Conservation (phyloP, 2,113 vertebrate genomes). For the Casuarius casuarius region DNA sequence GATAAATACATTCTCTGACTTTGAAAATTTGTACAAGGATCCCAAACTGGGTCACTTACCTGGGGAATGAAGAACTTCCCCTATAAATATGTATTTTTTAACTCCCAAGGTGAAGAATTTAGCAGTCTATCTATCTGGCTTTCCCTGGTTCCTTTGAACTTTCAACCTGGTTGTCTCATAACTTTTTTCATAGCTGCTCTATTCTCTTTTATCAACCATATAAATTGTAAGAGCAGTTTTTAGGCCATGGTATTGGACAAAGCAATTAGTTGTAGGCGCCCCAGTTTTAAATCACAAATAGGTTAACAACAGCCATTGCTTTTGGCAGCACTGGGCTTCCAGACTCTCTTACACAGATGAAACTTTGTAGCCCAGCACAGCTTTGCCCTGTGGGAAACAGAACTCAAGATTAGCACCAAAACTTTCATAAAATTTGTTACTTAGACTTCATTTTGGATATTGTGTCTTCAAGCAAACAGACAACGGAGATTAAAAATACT, state of each 20-base stretch:
- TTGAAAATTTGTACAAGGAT: background rate
- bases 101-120: background rate
- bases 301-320: background rate
- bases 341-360: background rate
- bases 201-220: background rate
- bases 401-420: conserved; percentile 7
- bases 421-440: background rate
- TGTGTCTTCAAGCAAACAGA: background rate
- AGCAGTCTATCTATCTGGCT: background rate
- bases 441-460: background rate
- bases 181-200: background rate
- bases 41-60: background rate
- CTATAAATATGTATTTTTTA: background rate
- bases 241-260: background rate
- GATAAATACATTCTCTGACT: background rate
- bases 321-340: background rate
- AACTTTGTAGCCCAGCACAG: background rate
- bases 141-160: background rate
- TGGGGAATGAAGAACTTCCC: background rate
- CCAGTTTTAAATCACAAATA: background rate
- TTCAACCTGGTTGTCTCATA: background rate
- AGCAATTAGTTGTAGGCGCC: background rate
- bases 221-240: fast-evolving
- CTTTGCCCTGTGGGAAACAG: conserved; percentile 31
- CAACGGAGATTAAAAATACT: background rate